These are phyloP conservation scores for Phalloptychus januarius DNA, from an alignment of 2,797 vertebrate genomes.

Conservation along the genomic window DNA sequence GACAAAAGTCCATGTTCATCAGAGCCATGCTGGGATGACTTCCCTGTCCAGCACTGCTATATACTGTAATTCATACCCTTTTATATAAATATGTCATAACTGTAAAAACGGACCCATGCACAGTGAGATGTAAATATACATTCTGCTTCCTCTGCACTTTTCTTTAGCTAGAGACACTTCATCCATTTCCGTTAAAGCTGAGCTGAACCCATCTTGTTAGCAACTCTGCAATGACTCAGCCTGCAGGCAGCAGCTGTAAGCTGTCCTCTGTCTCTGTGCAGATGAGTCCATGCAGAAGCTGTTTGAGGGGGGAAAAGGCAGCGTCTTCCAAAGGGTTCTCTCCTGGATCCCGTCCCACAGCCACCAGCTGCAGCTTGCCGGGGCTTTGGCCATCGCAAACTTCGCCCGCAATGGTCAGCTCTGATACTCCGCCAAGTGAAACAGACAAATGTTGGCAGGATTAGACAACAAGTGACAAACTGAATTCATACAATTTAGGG, in stretches of 20 bases:
- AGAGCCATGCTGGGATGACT: not conserved
- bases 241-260: not conserved
- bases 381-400: slow-evolving; percentile 95
- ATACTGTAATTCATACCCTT: slow-evolving; percentile 42
- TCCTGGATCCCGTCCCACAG: slow-evolving; percentile 97
- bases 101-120: slow-evolving; percentile 10
- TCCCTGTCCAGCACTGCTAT: not conserved
- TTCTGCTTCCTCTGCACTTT: not conserved
- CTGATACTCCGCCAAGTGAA: not conserved
- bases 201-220: not conserved
- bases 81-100: slow-evolving; percentile 56
- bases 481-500: not conserved
- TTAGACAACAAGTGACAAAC: no score
- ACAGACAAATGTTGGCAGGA: not conserved
- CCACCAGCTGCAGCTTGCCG: slow-evolving; percentile 96
- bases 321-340: slow-evolving; percentile 94
- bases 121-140: slow-evolving; percentile 19
- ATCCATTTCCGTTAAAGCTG: slow-evolving; percentile 2
- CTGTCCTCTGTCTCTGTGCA: slow-evolving; percentile 48
- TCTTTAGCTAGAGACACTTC: not conserved
- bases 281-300: slow-evolving; percentile 99
- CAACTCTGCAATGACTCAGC: not conserved
- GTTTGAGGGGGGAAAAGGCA: slow-evolving; percentile 96
- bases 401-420: slow-evolving; percentile 95
- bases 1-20: not conserved